Evolutionary conservation across 2,113 vertebrate genomes (phyloP).

Genomic region (Indicator maculatus): DNA sequence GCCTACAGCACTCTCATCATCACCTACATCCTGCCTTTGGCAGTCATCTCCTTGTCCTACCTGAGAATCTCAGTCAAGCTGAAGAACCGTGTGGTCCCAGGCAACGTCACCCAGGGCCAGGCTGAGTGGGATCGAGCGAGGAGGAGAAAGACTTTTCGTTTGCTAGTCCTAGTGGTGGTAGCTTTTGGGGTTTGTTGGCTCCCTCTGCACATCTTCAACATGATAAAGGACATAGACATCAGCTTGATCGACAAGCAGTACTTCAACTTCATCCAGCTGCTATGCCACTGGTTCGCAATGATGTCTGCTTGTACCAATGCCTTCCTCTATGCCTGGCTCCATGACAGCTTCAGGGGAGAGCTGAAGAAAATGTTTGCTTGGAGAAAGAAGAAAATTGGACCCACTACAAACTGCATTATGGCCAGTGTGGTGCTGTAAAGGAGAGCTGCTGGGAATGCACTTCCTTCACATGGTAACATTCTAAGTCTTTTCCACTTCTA

Average conservation of each 20-base stretch:
- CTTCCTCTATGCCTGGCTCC: conserved; percentile 88
- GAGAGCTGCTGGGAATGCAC: not conserved
- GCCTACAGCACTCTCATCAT: conserved; percentile 80
- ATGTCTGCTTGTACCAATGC: conserved; percentile 85
- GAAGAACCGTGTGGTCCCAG: conserved; percentile 83
- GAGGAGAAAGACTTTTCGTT: conserved; percentile 81
- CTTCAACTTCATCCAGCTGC: conserved; percentile 82
- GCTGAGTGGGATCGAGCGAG: conserved; percentile 74
- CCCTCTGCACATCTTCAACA: conserved; percentile 81
- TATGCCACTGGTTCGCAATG: conserved; percentile 85
- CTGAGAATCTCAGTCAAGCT: conserved; percentile 80
- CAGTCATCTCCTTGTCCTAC: conserved; percentile 78
- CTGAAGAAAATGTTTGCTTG: conserved; percentile 83
- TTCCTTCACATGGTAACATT: not conserved
- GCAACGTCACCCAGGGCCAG: conserved; percentile 77
- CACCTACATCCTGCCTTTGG: conserved; percentile 76
- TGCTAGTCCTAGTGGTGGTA: conserved; percentile 81
- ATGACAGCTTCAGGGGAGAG: conserved; percentile 84
- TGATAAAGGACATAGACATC: conserved; percentile 83
- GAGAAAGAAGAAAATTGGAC: conserved; percentile 74
- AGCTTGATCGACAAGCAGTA: conserved; percentile 82
- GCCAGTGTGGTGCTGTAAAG: conserved; percentile 79
- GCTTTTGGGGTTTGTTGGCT: conserved; percentile 80
- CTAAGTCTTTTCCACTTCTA: conserved; percentile 32
- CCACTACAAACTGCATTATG: conserved; percentile 76